Percentiles rank a stretch among this genome's conserved stretches.
These are phyloP conservation scores for Zhuqinia jingwanae DNA, from an alignment of 2,888 invertebrate species.

Conservation along the genomic window DNA sequence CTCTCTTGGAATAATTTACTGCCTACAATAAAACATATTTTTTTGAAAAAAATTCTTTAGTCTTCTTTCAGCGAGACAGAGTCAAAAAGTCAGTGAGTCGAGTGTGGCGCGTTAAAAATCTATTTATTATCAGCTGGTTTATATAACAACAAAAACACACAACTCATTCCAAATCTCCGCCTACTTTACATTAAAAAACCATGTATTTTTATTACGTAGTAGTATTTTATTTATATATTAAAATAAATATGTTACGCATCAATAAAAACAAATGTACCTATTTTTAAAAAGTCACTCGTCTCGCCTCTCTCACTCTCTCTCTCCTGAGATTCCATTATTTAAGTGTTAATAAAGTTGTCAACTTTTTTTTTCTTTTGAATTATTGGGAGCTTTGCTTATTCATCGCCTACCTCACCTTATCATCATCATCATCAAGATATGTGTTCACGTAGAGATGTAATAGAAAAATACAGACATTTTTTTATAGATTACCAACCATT, in stretches of 20 bases:
- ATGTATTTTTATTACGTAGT: not conserved
- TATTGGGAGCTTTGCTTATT: constrained; percentile 27
- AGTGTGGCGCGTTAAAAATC: not conserved
- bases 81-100: not conserved
- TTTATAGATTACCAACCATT: too few relatives aligned
- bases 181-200: not conserved
- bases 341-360: constrained; percentile 63
- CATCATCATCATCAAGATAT: not conserved
- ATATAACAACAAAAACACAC: not conserved
- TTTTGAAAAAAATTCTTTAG: not conserved
- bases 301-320: too few relatives aligned
- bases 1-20: not conserved
- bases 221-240: not conserved
- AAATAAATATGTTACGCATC: constrained; percentile 4
- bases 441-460: not conserved
- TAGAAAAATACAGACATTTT: not conserved
- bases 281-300: not conserved
- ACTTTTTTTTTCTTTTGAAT: constrained; percentile 49
- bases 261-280: constrained; percentile 22
- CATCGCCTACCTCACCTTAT: constrained; percentile 25
- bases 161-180: not conserved
- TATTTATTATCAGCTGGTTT: not conserved
- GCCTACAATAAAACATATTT: not conserved
- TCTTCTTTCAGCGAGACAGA: not conserved
- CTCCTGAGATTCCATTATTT: not conserved